Percentiles rank a stretch among this genome's conserved stretches.
Evolutionary conservation across 2,113 vertebrate species (phyloP).

Genomic region (Microtus oregoni): DNA sequence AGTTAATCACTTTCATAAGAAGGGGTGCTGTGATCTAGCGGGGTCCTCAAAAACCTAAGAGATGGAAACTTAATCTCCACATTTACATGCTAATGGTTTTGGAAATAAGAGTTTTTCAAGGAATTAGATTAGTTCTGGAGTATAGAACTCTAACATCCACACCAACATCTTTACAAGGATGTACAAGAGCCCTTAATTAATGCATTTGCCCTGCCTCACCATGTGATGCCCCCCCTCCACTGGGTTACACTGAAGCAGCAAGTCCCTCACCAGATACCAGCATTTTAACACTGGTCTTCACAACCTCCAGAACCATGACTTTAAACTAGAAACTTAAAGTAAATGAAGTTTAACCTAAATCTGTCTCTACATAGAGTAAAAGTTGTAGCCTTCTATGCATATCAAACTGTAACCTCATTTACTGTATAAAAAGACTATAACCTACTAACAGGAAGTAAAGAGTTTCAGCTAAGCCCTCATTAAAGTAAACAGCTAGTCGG

Average conservation of each 20-base stretch:
- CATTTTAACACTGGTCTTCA: neutral
- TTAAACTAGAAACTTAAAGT: neutral
- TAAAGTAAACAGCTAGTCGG: neutral
- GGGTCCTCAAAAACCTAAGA: neutral
- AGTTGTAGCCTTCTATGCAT: neutral
- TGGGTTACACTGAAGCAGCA: neutral
- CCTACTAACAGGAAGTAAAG: neutral
- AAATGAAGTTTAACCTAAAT: neutral
- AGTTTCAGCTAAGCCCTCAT: neutral
- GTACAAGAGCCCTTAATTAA: neutral
- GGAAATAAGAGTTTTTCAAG: neutral
- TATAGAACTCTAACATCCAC: neutral
- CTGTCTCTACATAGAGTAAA: neutral
- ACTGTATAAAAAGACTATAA: neutral
- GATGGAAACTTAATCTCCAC: neutral
- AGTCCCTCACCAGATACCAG: neutral
- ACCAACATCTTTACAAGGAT: neutral
- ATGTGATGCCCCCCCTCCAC: neutral
- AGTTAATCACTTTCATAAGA: neutral
- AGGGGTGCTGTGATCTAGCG: neutral
- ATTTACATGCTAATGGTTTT: neutral
- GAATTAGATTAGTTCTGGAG: neutral
- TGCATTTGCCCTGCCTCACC: neutral
- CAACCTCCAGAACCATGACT: neutral
- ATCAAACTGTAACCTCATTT: neutral